Percentiles rank a stretch among this genome's conserved stretches.
phyloP scores from a whole-genome alignment of 1,140 invertebrate species.

The Brachionus rotundiformis region DNA sequence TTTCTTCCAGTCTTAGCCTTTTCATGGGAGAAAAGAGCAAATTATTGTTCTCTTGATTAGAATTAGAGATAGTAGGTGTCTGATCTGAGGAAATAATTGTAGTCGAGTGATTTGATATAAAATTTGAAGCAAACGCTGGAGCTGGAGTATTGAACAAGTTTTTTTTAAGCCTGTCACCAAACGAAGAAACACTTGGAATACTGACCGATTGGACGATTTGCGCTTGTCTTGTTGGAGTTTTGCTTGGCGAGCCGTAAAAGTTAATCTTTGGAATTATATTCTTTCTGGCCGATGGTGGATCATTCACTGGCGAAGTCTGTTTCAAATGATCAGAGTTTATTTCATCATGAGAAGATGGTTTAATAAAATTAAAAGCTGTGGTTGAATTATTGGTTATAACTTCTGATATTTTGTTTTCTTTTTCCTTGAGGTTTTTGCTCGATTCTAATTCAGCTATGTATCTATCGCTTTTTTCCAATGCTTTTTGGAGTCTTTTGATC shows the following conservation, averaged over 20 bases:
- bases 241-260: slow-evolving; percentile 42
- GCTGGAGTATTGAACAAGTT: slow-evolving; percentile 32
- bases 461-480: slow-evolving; percentile 60
- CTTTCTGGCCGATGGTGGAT: slow-evolving; percentile 1
- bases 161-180: slow-evolving; percentile 41
- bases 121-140: neutral
- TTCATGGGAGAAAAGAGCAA: slow-evolving; percentile 42
- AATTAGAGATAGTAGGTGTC: slow-evolving; percentile 55
- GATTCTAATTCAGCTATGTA: slow-evolving; percentile 61
- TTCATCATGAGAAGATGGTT: slow-evolving; percentile 20
- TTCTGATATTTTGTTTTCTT: slow-evolving; percentile 8
- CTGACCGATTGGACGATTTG: neutral
- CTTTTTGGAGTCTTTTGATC: slow-evolving; percentile 58
- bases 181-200: neutral
- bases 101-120: slow-evolving; percentile 55
- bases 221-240: slow-evolving; percentile 8
- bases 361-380: neutral
- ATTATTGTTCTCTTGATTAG: slow-evolving; percentile 39
- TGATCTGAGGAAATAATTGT: neutral
- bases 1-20: slow-evolving; percentile 28
- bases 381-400: neutral
- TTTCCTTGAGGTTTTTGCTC: slow-evolving; percentile 53
- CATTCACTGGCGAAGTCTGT: neutral
- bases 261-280: slow-evolving; percentile 17
- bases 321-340: neutral